Conservation (phyloP, 2,113 vertebrate species). For the Petaurus breviceps region DNA sequence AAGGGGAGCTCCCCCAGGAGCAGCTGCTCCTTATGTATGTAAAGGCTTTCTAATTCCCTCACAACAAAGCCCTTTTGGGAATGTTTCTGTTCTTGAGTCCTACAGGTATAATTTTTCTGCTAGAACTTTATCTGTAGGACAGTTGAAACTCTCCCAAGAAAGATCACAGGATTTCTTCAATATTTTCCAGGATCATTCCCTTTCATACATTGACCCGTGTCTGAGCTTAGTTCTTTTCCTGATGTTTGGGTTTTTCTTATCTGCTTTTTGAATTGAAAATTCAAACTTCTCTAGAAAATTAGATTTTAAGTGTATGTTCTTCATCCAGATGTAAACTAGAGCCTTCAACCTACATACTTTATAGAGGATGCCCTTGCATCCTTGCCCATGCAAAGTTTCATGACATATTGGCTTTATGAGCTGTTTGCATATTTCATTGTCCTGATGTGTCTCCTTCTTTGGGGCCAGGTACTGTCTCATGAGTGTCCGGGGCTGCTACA, state of each 20-base stretch:
- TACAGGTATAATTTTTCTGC: neutral
- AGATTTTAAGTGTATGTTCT: neutral
- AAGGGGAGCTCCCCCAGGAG: no score
- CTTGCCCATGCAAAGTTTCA: neutral
- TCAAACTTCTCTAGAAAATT: neutral
- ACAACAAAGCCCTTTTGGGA: neutral
- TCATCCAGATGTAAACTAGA: neutral
- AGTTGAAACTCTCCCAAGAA: neutral
- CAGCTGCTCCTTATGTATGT: neutral
- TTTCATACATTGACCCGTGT: neutral
- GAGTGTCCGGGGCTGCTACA: conserved; percentile 99
- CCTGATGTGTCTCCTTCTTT: conserved; percentile 54
- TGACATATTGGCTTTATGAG: neutral
- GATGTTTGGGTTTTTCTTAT: neutral
- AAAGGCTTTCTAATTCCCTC: neutral
- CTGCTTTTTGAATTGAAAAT: neutral
- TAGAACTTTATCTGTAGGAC: neutral
- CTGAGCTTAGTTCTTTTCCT: neutral
- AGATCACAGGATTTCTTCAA: neutral
- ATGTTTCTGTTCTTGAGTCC: neutral
- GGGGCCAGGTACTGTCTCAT: conserved; percentile 95
- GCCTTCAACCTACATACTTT: neutral
- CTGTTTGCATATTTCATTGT: neutral
- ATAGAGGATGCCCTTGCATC: neutral
- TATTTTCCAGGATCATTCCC: neutral